Percentiles rank a stretch among this genome's conserved stretches.
Evolutionary conservation across 2,113 vertebrate genomes (phyloP).

Genomic region (Uria aalge): DNA sequence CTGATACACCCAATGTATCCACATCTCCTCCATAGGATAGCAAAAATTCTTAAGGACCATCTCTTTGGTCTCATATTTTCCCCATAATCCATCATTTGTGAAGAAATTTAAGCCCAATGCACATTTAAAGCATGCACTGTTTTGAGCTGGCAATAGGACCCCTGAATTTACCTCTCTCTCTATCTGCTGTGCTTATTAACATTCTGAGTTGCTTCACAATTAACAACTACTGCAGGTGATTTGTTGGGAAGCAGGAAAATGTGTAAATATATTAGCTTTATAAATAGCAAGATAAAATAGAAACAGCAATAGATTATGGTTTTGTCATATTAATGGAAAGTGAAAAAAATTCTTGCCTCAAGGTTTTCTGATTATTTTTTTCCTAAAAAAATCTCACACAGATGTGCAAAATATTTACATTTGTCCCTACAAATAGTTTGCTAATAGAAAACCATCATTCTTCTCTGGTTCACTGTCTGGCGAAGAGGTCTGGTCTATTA

Average conservation of each 20-base stretch:
- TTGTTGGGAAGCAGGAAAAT: not conserved
- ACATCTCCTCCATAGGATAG: not conserved
- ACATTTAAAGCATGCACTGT: not conserved
- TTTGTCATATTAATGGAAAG: not conserved
- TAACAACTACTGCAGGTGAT: not conserved
- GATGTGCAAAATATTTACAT: not conserved
- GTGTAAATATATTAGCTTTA: not conserved
- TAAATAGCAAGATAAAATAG: not conserved
- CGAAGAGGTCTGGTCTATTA: not conserved
- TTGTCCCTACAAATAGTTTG: not conserved
- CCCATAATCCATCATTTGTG: not conserved
- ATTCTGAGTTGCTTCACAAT: not conserved
- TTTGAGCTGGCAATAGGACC: not conserved
- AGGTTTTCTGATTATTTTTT: not conserved
- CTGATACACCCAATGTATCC: not conserved
- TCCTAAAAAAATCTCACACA: not conserved
- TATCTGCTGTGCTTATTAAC: not conserved
- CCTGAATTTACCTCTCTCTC: not conserved
- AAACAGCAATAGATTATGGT: not conserved
- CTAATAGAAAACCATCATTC: not conserved
- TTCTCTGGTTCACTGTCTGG: not conserved
- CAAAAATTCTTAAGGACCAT: not conserved
- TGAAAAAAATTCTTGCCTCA: not conserved
- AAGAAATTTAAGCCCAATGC: not conserved
- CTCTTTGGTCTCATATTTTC: not conserved